These are phyloP conservation scores for Epirrhoe tristata DNA, from an alignment of 2,888 invertebrate species.

Conservation along the genomic window DNA sequence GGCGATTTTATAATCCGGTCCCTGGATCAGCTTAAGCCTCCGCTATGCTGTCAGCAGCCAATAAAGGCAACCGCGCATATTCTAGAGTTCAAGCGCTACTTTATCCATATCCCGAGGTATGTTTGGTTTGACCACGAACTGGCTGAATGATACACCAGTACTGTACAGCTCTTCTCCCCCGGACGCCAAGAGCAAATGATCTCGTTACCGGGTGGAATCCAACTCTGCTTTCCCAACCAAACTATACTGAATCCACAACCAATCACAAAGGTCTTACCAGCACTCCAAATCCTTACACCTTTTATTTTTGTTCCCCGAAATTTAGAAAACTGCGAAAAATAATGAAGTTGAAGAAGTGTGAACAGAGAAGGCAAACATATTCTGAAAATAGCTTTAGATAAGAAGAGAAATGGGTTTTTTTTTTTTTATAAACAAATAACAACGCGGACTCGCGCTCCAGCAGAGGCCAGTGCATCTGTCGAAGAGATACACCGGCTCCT, in stretches of 20 bases:
- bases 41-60: neutral
- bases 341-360: neutral
- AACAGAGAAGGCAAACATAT: slow-evolving; percentile 9
- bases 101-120: slow-evolving; percentile 1
- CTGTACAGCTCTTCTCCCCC: slow-evolving; percentile 6
- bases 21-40: neutral
- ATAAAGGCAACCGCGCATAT: neutral
- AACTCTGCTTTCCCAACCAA: slow-evolving; percentile 9
- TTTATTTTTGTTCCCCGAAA: slow-evolving; percentile 22
- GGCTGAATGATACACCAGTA: neutral
- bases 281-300: slow-evolving; percentile 6
- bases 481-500: slow-evolving; percentile 7
- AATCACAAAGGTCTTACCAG: slow-evolving; percentile 5
- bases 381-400: slow-evolving; percentile 1
- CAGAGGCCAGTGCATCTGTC: slow-evolving; percentile 5
- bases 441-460: slow-evolving; percentile 9
- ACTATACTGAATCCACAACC: slow-evolving; percentile 7
- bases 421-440: slow-evolving; percentile 26
- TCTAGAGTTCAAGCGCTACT: neutral
- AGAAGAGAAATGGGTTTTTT: slow-evolving; percentile 13
- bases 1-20: neutral
- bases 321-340: slow-evolving; percentile 6
- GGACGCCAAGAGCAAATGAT: slow-evolving; percentile 3
- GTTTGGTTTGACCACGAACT: neutral
- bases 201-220: slow-evolving; percentile 16